Evolutionary conservation across 2,113 vertebrate genomes (phyloP).

Genomic region (Calyptommatus sinebrachiatus): DNA sequence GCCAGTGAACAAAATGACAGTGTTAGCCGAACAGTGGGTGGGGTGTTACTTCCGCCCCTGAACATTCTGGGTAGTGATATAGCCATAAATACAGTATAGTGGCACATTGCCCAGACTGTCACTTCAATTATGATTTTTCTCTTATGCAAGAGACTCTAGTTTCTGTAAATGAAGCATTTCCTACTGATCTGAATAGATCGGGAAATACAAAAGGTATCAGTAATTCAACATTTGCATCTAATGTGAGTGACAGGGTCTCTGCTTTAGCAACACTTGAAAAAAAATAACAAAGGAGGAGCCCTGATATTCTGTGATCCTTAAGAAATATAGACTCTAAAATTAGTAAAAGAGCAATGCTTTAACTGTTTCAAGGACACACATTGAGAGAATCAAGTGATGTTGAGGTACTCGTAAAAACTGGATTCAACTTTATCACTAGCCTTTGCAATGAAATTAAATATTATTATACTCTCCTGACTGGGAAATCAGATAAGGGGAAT

Average conservation of each 20-base stretch:
- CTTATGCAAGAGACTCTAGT: not conserved
- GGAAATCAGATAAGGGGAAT: not conserved
- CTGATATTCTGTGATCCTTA: not conserved
- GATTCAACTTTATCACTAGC: slow-evolving; percentile 3
- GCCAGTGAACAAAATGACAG: no score
- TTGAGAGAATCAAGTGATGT: not conserved
- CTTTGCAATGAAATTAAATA: slow-evolving; percentile 1
- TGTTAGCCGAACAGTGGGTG: no score
- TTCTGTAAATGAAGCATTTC: not conserved
- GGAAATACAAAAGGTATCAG: not conserved
- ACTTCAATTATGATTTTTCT: not conserved
- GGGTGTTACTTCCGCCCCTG: no score
- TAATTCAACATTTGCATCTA: not conserved
- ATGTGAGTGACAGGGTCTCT: not conserved
- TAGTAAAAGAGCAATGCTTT: not conserved
- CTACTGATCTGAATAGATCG: not conserved
- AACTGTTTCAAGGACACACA: slow-evolving; percentile 7
- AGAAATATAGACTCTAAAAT: not conserved
- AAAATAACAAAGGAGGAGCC: no score
- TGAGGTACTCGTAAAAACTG: not conserved
- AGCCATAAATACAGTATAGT: not conserved
- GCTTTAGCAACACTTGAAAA: not conserved
- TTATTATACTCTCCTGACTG: not conserved
- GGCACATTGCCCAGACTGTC: not conserved
- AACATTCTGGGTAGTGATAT: not conserved